phyloP scores from a whole-genome alignment of 2,113 vertebrate genomes.

The Channa maculata region DNA sequence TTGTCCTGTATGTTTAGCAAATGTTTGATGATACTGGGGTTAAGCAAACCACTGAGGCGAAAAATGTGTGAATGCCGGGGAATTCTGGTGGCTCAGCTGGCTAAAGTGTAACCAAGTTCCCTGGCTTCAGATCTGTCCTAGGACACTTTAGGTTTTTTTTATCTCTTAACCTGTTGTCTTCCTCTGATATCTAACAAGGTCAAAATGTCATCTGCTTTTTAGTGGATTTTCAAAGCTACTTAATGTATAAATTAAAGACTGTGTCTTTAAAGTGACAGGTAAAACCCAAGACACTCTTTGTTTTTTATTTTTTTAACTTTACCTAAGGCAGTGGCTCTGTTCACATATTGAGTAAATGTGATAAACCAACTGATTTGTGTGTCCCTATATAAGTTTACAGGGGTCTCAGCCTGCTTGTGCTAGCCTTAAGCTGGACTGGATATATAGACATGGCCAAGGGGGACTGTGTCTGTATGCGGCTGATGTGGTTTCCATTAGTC shows the following conservation, averaged over 20 bases:
- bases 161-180: not conserved
- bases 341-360: conserved; percentile 34
- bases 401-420: conserved; percentile 10
- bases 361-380: conserved; percentile 25
- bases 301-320: conserved; percentile 2
- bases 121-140: not conserved
- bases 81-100: conserved; percentile 12
- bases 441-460: conserved; percentile 33
- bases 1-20: conserved; percentile 27
- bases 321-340: conserved; percentile 19
- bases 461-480: conserved; percentile 20
- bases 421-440: conserved; percentile 51
- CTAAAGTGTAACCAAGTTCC: conserved; percentile 22
- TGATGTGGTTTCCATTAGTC: conserved; percentile 77
- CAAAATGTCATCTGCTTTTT: not conserved
- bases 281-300: not conserved
- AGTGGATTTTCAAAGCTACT: conserved; percentile 33
- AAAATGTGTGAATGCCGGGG: not conserved
- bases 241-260: conserved; percentile 15
- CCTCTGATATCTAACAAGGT: not conserved
- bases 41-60: conserved; percentile 12
- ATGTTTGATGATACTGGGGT: conserved; percentile 36
- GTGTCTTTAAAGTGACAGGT: conserved; percentile 12
- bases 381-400: not conserved
- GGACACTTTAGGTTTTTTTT: not conserved